Conservation (phyloP, 2,797 vertebrate genomes). For the Alosa sapidissima region DNA sequence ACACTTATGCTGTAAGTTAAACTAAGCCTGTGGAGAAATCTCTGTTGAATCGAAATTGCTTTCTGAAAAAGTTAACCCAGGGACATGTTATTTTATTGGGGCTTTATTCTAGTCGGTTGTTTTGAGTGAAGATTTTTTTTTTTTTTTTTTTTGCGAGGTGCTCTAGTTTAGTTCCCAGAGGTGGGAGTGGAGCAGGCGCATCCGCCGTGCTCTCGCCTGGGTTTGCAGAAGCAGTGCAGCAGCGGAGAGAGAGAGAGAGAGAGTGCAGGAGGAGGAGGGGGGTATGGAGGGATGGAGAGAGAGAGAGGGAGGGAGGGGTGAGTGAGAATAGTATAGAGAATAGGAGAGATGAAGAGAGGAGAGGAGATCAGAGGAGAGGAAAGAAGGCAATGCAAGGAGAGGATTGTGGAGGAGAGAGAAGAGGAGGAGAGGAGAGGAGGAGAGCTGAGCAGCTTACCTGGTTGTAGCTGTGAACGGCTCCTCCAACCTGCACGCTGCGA, state of each 20-base stretch:
- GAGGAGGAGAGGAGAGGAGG: conserved; percentile 19
- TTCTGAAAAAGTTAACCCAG: not conserved
- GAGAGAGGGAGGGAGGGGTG: not conserved
- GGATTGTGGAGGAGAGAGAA: conserved; percentile 1
- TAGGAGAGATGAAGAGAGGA: conserved; percentile 22
- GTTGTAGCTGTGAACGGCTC: conserved; percentile 92
- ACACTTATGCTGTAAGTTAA: not conserved
- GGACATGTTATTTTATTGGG: not conserved
- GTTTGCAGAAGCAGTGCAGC: not conserved
- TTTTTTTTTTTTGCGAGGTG: not conserved
- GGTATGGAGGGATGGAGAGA: not conserved
- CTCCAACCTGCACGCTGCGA: conserved; percentile 84
- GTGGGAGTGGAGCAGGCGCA: not conserved
- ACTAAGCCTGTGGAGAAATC: not conserved
- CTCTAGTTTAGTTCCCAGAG: conserved; percentile 12
- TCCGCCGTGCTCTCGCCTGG: conserved; percentile 23
- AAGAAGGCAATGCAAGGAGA: not conserved
- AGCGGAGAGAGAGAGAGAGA: conserved; percentile 1
- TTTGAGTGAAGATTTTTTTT: not conserved
- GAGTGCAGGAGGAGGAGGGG: not conserved
- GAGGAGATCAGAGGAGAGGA: conserved; percentile 1
- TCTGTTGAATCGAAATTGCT: not conserved
- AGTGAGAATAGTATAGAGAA: conserved; percentile 15
- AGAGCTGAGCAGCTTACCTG: conserved; percentile 78
- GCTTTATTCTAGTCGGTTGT: not conserved